A percentile compares a stretch with the other conserved stretches of the same genome.
Evolutionary conservation across 2,888 invertebrate genomes (phyloP).

Genomic region (Mesopsocus fuscifrons): DNA sequence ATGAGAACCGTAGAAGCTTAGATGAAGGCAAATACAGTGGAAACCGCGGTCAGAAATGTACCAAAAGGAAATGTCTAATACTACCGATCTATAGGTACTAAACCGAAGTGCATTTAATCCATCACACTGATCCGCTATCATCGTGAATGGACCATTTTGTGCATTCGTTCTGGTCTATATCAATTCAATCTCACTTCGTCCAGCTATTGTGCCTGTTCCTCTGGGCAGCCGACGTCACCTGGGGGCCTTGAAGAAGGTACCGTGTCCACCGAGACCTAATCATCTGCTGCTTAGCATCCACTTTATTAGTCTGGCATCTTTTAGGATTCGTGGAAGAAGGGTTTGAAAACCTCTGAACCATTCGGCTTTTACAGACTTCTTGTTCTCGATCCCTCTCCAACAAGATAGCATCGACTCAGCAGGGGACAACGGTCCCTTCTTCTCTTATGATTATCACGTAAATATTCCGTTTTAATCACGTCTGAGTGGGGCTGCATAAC

Average conservation of each 20-base stretch:
- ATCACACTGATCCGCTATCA: too few relatives aligned
- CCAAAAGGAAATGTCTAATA: too few relatives aligned
- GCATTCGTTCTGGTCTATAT: background rate
- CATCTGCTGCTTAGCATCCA: background rate
- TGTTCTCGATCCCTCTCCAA: background rate
- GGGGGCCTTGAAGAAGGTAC: background rate
- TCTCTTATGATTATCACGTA: background rate
- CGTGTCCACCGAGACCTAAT: background rate
- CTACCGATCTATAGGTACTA: too few relatives aligned
- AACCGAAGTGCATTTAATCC: too few relatives aligned
- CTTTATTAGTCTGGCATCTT: background rate
- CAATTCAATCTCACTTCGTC: background rate
- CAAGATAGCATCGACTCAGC: background rate
- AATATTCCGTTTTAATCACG: background rate
- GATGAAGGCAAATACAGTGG: too few relatives aligned
- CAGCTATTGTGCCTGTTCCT: background rate
- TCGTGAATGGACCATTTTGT: too few relatives aligned
- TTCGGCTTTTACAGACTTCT: background rate
- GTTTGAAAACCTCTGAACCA: background rate
- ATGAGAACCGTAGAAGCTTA: too few relatives aligned
- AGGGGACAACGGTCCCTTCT: background rate
- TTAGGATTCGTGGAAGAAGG: background rate
- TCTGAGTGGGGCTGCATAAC: too few relatives aligned
- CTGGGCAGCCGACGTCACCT: background rate
- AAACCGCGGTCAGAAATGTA: too few relatives aligned